Evolutionary conservation across 1,140 invertebrate species (phyloP), one percentile per base, ranked within the genome.

Genomic region (Brachionus manjavacas): DNA sequence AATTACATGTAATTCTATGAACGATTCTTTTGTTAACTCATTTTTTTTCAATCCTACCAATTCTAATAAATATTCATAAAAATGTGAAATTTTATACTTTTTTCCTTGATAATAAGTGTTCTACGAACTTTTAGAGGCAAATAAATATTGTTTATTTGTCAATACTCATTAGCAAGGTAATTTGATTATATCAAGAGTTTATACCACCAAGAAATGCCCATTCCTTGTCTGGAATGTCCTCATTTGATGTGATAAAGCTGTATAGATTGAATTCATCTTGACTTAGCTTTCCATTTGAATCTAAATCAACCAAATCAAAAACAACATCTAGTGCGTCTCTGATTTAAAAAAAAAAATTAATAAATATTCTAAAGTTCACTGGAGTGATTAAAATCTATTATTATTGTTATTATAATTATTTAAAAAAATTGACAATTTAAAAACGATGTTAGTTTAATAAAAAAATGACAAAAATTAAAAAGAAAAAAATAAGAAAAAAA

Each of bases 231-330:
- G 41, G 39, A 25, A 76, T 20, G 12, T 49, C 39, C 52, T 76
- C 72, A 76, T 49, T 76, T 12, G 72, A 43, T 25, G 41, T 49
- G 3, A 76, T 76, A 25, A 76, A 49, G 25, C 43, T 76, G 41
- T 81, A 43, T 43, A 81, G 35, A 81, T 81, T 81, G 16, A 81
- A n/a, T 28, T 81, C 79, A 20, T 68, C 49, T 64, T 64, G 35
- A 46, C 79, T 66, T 8, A 81, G 25, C 39, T 55, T 35, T 64
- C 79, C 79, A 60, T 81, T 81, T 16, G 79, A 81, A 81, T 81
- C 79, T 20, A 81, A 68, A 81, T 81, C 79, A 81, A 23, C 28
- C 35, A 81, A 11, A 81, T 81, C 79, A 68, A 81, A 81, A 14
- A 60, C 60, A 25, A 68, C 16, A 81, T 39, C 25, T 55, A 81